A percentile compares a stretch with the other conserved stretches of the same genome.
These are phyloP conservation scores for Hydraecia micacea DNA, from an alignment of 2,888 invertebrate species.

Conservation along the genomic window DNA sequence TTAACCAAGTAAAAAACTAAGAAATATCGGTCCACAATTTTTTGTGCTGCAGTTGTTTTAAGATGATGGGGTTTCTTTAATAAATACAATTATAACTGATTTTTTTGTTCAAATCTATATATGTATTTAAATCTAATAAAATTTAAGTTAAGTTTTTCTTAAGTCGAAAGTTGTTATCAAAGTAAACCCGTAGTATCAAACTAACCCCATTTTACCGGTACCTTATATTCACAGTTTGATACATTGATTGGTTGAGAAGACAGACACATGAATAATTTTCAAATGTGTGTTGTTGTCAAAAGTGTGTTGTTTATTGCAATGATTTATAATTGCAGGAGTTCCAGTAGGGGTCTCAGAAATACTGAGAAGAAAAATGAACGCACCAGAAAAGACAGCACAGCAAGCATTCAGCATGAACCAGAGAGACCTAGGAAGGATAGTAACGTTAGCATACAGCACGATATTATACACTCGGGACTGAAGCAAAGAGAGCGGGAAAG, in stretches of 20 bases:
- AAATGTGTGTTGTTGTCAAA: neutral
- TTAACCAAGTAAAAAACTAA: too few relatives aligned
- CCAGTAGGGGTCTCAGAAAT: constrained; percentile 85
- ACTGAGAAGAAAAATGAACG: constrained; percentile 82
- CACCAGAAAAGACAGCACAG: constrained; percentile 83
- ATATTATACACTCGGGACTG: constrained; percentile 75
- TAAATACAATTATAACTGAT: too few relatives aligned
- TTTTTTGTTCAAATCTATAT: too few relatives aligned
- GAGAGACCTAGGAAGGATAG: constrained; percentile 82
- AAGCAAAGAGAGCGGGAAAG: constrained; percentile 83
- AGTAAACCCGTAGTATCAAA: too few relatives aligned
- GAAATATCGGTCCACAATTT: too few relatives aligned
- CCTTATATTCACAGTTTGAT: neutral
- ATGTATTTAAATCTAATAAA: too few relatives aligned
- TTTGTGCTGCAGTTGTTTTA: too few relatives aligned
- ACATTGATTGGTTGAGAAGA: neutral
- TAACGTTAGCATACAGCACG: constrained; percentile 84
- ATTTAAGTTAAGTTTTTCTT: too few relatives aligned
- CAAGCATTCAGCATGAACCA: constrained; percentile 81
- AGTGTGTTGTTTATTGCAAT: neutral
- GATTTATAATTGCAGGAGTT: constrained; percentile 77
- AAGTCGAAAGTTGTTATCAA: too few relatives aligned
- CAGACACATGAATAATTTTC: neutral
- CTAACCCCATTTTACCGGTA: too few relatives aligned
- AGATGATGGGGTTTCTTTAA: too few relatives aligned